Evolutionary conservation across 2,113 vertebrate genomes (phyloP).

Genomic region (Coptodon bakossiorum): DNA sequence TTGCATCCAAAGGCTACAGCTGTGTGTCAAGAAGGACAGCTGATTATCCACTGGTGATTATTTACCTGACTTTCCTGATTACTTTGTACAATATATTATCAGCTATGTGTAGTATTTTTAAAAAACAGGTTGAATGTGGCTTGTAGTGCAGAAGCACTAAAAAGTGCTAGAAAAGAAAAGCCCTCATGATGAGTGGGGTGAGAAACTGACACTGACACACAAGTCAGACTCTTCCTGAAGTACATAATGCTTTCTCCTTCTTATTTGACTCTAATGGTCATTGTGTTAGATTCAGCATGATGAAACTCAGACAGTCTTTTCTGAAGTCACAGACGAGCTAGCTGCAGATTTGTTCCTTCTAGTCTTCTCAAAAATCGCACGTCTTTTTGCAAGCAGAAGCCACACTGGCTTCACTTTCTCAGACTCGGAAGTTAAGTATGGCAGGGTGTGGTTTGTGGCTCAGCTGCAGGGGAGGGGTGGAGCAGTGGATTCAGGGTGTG

Average conservation of each 20-base stretch:
- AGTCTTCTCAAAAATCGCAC: background rate
- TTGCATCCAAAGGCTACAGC: background rate
- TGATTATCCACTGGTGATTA: background rate
- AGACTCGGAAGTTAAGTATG: background rate
- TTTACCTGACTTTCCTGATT: background rate
- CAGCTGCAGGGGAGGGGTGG: background rate
- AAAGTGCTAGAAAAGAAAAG: background rate
- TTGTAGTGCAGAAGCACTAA: background rate
- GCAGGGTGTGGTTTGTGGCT: background rate
- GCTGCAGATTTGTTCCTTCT: background rate
- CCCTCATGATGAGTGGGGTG: background rate
- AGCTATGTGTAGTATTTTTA: fast-evolving
- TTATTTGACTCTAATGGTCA: background rate
- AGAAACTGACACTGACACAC: background rate
- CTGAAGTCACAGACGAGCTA: background rate
- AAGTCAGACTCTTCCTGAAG: background rate
- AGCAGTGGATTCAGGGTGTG: background rate
- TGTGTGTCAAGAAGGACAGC: background rate
- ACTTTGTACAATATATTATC: background rate
- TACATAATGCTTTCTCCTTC: background rate
- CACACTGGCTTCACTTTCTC: background rate
- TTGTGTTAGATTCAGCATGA: background rate
- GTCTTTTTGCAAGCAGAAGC: background rate
- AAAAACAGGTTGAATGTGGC: background rate
- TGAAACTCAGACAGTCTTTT: background rate